Base-by-base conservation (phyloP, 2,888 invertebrate species). In the Athalia rosae region DNA sequence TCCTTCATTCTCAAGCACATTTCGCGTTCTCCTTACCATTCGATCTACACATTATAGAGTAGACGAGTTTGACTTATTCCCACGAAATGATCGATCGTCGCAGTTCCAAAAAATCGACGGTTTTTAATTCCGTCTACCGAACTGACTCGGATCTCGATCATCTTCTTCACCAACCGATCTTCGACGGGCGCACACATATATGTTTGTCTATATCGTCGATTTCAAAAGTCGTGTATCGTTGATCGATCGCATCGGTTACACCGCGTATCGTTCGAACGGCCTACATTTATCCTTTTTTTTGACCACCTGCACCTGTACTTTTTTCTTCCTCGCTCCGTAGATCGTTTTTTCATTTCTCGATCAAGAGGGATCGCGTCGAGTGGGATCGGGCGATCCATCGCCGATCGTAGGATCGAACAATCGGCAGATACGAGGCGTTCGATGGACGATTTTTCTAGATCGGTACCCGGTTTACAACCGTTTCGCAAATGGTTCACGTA, bases 171-270 rank as follows among this genome's bases (percentile, higher is more conserved):
- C 28, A 28, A 28, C n/a, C 9, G 53, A 53, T 11, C 4, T 53
- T 11, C n/a, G 4, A 53, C 4, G 3, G 53, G 8, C n/a, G 53
- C 11, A 53, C 4, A 11, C 53, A 53, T 8, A 53, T 71, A 47
- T 74, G 61, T 61, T 50, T 61, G 61, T 15, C 74, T 59, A 59
- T 61, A 59, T 47, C 59, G 50, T 74, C 48, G 61, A 74, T 71
- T 58, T 56, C 71, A 41, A 47, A 61, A 28, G 28, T 28, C 76
- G 53, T 77, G 64, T 81, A 80, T 78, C 80, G 80, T 82, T 82
- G 81, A 82, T 82, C 79, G 81, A 82, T 82, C 81, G 79, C 81
- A 76, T 74, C 48, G 47, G 28, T 28, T 28, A 28, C 28, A 28
- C n/a, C n/a, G 28, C 28, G 28, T 28, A 28, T 61, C n/a, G 43